Percentiles rank a stretch among this genome's conserved stretches.
Conservation (phyloP, 2,797 vertebrate species). For the Botia kubotai region DNA sequence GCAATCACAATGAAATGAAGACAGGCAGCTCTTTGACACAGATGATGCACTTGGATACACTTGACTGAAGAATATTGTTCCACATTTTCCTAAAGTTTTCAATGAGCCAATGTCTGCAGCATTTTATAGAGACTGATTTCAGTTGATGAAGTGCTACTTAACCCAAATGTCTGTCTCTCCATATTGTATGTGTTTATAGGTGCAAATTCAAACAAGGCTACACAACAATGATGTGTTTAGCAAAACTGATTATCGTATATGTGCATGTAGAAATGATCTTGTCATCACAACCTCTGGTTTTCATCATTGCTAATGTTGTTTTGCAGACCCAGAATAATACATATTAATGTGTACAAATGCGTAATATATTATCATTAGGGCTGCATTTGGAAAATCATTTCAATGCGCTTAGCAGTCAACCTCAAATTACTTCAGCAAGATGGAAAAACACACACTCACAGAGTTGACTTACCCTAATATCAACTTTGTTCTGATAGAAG, state of each 20-base stretch:
- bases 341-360: slow-evolving; percentile 34
- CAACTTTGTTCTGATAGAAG: neutral
- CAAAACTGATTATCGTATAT: neutral
- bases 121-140: slow-evolving; percentile 4
- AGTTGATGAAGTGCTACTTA: slow-evolving; percentile 9
- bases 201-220: slow-evolving; percentile 5
- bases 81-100: slow-evolving; percentile 20
- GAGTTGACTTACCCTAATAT: neutral
- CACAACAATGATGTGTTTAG: neutral
- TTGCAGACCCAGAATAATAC: slow-evolving; percentile 41
- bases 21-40: slow-evolving; percentile 5
- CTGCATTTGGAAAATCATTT: slow-evolving; percentile 32
- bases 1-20: slow-evolving; percentile 32
- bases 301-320: slow-evolving; percentile 41
- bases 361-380: slow-evolving; percentile 37
- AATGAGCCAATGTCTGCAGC: neutral
- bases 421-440: slow-evolving; percentile 11
- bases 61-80: slow-evolving; percentile 21
- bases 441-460: slow-evolving; percentile 5
- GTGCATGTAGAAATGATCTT: slow-evolving; percentile 22
- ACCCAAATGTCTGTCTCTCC: neutral
- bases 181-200: neutral
- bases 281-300: slow-evolving; percentile 53
- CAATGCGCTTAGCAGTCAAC: slow-evolving; percentile 19
- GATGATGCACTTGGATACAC: slow-evolving; percentile 18